These are phyloP conservation scores for Acrobasis repandana DNA, from an alignment of 2,888 invertebrate genomes.

Conservation along the genomic window DNA sequence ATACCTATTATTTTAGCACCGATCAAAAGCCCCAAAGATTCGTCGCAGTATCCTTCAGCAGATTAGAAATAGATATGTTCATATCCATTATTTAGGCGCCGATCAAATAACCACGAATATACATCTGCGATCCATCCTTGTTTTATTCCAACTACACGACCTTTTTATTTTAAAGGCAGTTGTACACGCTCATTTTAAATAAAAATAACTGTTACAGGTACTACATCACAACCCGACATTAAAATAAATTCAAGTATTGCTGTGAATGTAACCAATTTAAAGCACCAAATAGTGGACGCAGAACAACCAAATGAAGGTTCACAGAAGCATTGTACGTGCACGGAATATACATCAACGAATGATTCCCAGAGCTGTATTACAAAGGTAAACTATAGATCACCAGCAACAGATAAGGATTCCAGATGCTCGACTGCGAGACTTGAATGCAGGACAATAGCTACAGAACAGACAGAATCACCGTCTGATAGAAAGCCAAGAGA, in stretches of 20 bases:
- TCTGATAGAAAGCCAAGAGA: slow-evolving; percentile 35
- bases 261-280: slow-evolving; percentile 62
- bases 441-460: slow-evolving; percentile 31
- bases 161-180: no score
- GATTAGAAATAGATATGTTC: no score
- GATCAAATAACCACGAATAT: no score
- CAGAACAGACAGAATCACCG: slow-evolving; percentile 34
- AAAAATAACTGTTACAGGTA: slow-evolving; percentile 50
- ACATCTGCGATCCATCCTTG: no score
- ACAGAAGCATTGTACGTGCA: slow-evolving; percentile 47
- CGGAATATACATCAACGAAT: slow-evolving; percentile 42
- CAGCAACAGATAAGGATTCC: slow-evolving; percentile 34
- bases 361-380: slow-evolving; percentile 36
- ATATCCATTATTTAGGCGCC: no score
- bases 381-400: slow-evolving; percentile 33
- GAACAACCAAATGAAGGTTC: slow-evolving; percentile 60
- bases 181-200: background rate
- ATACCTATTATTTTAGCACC: no score
- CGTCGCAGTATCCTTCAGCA: no score
- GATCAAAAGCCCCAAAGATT: no score
- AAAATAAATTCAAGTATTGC: slow-evolving; percentile 65
- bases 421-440: slow-evolving; percentile 33
- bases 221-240: slow-evolving; percentile 59
- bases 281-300: slow-evolving; percentile 59
- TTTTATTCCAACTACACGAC: no score